Percentiles rank a stretch among this genome's conserved stretches.
Evolutionary conservation across 2,113 vertebrate genomes (phyloP).

Genomic region (Falcunculus frontatus): DNA sequence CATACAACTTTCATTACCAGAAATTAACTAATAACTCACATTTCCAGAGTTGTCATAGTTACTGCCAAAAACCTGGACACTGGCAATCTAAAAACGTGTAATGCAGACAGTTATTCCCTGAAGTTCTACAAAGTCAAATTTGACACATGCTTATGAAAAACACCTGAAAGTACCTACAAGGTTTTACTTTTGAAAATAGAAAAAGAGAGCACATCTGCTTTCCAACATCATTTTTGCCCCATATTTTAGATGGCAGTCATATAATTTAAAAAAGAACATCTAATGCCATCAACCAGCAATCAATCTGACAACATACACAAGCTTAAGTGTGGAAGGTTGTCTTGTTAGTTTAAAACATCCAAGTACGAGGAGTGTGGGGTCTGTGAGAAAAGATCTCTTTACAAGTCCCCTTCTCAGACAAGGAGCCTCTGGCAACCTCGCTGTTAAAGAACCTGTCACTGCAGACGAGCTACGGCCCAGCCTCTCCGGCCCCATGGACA

Average conservation of each 20-base stretch:
- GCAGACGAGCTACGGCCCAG: background rate
- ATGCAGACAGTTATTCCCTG: background rate
- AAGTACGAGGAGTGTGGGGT: background rate
- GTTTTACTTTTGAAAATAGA: background rate
- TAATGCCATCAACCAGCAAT: background rate
- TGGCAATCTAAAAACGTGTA: background rate
- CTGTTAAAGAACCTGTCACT: background rate
- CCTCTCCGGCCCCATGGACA: accelerated
- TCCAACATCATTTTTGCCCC: background rate
- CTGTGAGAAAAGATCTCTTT: background rate
- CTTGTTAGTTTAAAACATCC: background rate
- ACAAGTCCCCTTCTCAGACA: background rate
- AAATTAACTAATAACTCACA: background rate
- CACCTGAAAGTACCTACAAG: background rate
- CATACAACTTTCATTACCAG: background rate
- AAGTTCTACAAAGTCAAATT: background rate
- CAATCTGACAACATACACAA: accelerated
- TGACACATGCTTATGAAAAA: background rate
- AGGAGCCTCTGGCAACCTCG: background rate
- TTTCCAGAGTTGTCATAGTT: background rate
- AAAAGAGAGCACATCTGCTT: background rate
- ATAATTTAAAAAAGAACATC: background rate
- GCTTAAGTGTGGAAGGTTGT: background rate
- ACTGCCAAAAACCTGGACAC: background rate
- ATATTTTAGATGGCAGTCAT: background rate